Evolutionary conservation across 2,888 invertebrate species (phyloP).

Genomic region (Drosophila colorata): DNA sequence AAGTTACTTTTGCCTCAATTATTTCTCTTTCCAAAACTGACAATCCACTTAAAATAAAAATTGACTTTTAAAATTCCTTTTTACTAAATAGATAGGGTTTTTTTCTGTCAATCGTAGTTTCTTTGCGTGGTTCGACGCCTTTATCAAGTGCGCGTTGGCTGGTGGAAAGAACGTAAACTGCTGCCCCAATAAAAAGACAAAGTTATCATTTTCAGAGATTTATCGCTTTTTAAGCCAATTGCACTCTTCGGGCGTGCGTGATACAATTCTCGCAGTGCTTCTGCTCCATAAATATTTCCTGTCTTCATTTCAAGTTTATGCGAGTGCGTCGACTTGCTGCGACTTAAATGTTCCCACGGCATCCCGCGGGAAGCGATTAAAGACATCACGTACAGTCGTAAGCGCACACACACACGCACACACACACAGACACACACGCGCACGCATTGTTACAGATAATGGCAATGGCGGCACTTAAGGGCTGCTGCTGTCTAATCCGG

Average conservation of each 20-base stretch:
- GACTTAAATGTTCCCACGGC: constrained; percentile 63
- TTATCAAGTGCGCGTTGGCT: background rate
- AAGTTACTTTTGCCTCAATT: too few species aligned
- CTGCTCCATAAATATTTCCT: constrained; percentile 52
- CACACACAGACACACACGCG: constrained; percentile 5
- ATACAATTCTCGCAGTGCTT: constrained; percentile 43
- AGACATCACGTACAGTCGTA: constrained; percentile 76
- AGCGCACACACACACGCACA: constrained; percentile 29
- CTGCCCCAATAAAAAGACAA: constrained; percentile 40
- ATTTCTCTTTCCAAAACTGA: too few species aligned
- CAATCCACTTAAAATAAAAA: too few species aligned
- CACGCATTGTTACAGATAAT: constrained; percentile 33
- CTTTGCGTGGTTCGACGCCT: too few species aligned
- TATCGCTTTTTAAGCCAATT: constrained; percentile 59
- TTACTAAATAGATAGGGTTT: too few species aligned
- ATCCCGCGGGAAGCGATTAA: constrained; percentile 41
- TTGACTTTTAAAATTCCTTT: too few species aligned
- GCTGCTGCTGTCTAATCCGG: constrained; percentile 66
- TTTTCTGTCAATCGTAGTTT: too few species aligned
- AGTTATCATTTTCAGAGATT: constrained; percentile 55
- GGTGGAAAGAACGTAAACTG: background rate
- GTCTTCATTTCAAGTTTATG: constrained; percentile 55
- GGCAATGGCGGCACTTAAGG: constrained; percentile 72
- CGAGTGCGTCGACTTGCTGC: constrained; percentile 28
- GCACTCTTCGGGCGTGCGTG: constrained; percentile 58